Percentiles rank a stretch among this genome's conserved stretches.
These are phyloP conservation scores for Oryzias curvinotus DNA, from an alignment of 2,113 vertebrate genomes.

Conservation along the genomic window DNA sequence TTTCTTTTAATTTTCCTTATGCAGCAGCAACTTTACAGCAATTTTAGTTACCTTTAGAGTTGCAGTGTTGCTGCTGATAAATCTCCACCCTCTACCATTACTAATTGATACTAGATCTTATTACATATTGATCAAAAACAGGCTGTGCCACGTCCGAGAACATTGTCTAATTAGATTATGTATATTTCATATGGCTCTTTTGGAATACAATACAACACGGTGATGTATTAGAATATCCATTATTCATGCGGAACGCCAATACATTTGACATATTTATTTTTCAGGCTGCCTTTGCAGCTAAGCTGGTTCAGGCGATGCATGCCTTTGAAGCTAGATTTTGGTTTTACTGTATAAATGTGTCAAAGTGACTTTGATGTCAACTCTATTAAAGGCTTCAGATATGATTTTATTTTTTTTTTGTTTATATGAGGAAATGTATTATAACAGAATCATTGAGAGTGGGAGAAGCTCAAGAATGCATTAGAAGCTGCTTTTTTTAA, in stretches of 20 bases:
- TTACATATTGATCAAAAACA: slow-evolving; percentile 73
- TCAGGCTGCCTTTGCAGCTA: slow-evolving; percentile 47
- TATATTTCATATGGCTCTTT: slow-evolving; percentile 65
- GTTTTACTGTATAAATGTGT: slow-evolving; percentile 58
- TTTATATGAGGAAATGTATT: slow-evolving; percentile 70
- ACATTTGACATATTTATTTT: slow-evolving; percentile 70
- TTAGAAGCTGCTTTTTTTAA: slow-evolving; percentile 50
- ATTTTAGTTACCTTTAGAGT: slow-evolving; percentile 50
- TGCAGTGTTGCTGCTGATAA: slow-evolving; percentile 33
- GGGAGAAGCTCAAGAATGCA: slow-evolving; percentile 52
- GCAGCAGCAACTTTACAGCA: slow-evolving; percentile 29
- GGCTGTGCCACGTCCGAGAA: slow-evolving; percentile 59
- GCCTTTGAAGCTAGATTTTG: slow-evolving; percentile 63
- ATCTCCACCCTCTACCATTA: slow-evolving; percentile 46
- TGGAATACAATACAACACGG: slow-evolving; percentile 66
- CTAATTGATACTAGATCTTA: slow-evolving; percentile 73
- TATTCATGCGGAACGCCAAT: slow-evolving; percentile 65
- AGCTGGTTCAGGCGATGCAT: slow-evolving; percentile 53
- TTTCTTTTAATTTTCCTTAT: slow-evolving; percentile 47
- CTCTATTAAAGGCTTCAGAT: slow-evolving; percentile 77
- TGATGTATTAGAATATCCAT: slow-evolving; percentile 67
- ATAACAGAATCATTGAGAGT: slow-evolving; percentile 56
- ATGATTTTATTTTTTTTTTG: slow-evolving; percentile 76
- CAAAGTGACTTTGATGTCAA: slow-evolving; percentile 65
- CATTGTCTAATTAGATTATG: slow-evolving; percentile 70